A percentile compares a stretch with the other conserved stretches of the same genome.
These are phyloP conservation scores for Phylloscopus trochiloides DNA, from an alignment of 2,113 vertebrate species.

Conservation along the genomic window DNA sequence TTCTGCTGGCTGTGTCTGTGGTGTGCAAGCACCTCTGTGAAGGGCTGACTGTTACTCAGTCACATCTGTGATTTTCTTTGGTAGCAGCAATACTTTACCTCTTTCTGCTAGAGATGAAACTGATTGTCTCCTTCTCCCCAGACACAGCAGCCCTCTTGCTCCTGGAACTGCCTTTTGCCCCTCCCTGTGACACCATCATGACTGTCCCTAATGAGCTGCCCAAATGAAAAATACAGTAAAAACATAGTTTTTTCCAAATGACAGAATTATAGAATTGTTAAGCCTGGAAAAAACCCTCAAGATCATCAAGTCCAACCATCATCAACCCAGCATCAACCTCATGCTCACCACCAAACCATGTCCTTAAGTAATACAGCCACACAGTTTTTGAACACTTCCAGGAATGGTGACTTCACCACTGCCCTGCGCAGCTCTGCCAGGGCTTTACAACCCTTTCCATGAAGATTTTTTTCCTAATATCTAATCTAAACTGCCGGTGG, in stretches of 20 bases:
- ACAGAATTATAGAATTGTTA: background rate
- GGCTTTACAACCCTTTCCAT: background rate
- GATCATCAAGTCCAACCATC: background rate
- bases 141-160: background rate
- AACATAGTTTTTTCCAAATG: background rate
- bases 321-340: background rate
- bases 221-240: background rate
- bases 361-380: background rate
- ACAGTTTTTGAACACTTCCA: background rate
- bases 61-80: fast-evolving
- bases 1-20: background rate
- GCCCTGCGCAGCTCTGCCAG: background rate
- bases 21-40: background rate
- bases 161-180: background rate
- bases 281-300: background rate
- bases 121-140: background rate
- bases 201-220: background rate
- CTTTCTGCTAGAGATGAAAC: background rate
- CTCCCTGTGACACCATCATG: background rate
- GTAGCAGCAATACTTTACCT: background rate
- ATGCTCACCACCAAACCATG: background rate
- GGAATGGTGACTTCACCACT: background rate
- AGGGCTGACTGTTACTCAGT: background rate
- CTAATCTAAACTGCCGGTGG: fast-evolving
- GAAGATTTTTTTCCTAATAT: background rate